Evolutionary conservation across 1,140 invertebrate genomes (phyloP).

Genomic region (Bicyclus anynana): DNA sequence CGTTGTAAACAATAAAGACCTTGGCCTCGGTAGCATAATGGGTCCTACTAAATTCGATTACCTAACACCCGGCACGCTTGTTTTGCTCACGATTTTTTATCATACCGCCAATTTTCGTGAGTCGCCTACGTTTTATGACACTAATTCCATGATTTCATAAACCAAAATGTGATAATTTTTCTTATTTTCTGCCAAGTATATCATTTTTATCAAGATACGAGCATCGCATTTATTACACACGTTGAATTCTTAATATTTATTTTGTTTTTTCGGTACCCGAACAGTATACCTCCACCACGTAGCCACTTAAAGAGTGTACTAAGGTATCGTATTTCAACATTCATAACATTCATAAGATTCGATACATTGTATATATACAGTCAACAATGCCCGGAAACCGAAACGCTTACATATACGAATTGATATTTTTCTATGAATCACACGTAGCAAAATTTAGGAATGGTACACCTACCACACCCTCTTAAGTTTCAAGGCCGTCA

Average conservation of each 20-base stretch:
- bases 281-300: background rate
- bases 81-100: conserved; percentile 63
- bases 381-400: conserved; percentile 34
- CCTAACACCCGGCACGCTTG: conserved; percentile 50
- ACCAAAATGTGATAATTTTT: background rate
- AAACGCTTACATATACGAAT: conserved; percentile 17
- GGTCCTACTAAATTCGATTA: conserved; percentile 71
- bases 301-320: background rate
- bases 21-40: conserved; percentile 68
- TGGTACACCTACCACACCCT: conserved; percentile 8
- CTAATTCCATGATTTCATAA: background rate
- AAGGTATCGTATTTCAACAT: conserved; percentile 19
- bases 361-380: conserved; percentile 20
- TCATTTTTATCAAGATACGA: background rate
- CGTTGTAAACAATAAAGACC: conserved; percentile 66
- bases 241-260: background rate
- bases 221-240: background rate
- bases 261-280: background rate
- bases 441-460: conserved; percentile 21
- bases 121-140: conserved; percentile 3
- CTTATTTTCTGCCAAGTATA: background rate
- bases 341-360: conserved; percentile 24
- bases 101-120: conserved; percentile 26
- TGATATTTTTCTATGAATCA: conserved; percentile 20
- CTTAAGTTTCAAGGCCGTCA: conserved; percentile 18